These are phyloP conservation scores for Actias luna DNA, from an alignment of 2,888 invertebrate species.

Conservation along the genomic window DNA sequence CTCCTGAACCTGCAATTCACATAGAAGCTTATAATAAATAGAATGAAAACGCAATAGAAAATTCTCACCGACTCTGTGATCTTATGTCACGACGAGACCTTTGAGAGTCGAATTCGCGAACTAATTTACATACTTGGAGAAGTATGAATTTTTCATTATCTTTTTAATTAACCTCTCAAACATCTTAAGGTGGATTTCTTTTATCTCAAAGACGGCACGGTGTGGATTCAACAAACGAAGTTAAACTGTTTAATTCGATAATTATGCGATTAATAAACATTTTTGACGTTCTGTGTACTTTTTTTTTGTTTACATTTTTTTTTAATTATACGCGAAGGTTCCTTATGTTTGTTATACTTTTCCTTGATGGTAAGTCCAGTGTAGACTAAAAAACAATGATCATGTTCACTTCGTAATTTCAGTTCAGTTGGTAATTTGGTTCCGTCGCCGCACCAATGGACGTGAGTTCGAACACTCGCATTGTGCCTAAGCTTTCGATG, in stretches of 20 bases:
- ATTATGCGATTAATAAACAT: conserved; percentile 13
- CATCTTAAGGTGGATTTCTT: conserved; percentile 35
- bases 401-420: no score
- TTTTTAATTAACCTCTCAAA: conserved; percentile 61
- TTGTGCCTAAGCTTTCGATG: no score
- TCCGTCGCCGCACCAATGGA: no score
- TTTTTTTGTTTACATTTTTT: background rate
- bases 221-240: background rate
- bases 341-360: no score
- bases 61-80: background rate
- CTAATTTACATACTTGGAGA: conserved; percentile 62
- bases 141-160: conserved; percentile 63
- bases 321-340: background rate
- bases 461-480: no score
- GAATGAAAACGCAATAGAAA: background rate
- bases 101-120: conserved; percentile 37
- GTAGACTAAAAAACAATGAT: no score
- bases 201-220: background rate
- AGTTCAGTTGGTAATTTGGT: no score
- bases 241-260: conserved; percentile 17
- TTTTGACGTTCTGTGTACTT: background rate
- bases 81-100: background rate
- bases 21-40: background rate
- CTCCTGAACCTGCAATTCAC: background rate
- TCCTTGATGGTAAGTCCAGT: no score